Evolutionary conservation across 2,797 vertebrate species (phyloP).

Genomic region (Phyllotis vaccarum): DNA sequence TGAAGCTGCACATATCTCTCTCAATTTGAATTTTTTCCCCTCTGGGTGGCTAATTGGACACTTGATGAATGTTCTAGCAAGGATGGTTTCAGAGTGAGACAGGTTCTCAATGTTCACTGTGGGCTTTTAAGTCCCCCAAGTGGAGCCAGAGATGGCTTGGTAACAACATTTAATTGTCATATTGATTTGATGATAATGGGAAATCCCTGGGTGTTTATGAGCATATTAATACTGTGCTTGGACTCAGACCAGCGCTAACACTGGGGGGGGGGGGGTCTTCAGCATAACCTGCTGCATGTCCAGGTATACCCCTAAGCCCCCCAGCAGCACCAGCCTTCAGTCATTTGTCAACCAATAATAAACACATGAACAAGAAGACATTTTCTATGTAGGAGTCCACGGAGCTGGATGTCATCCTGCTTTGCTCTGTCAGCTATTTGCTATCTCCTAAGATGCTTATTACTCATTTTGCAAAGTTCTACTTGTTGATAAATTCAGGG

Average conservation of each 20-base stretch:
- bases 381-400: slow-evolving; percentile 64
- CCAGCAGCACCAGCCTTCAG: neutral
- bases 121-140: slow-evolving; percentile 77
- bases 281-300: neutral
- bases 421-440: slow-evolving; percentile 72
- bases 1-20: neutral
- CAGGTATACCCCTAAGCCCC: neutral
- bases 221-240: neutral
- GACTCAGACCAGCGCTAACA: neutral
- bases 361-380: slow-evolving; percentile 46
- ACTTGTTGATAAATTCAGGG: slow-evolving; percentile 66
- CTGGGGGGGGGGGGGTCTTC: neutral
- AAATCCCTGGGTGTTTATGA: slow-evolving; percentile 17
- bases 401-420: slow-evolving; percentile 57
- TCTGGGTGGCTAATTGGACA: slow-evolving; percentile 74
- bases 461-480: slow-evolving; percentile 76
- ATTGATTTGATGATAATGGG: slow-evolving; percentile 61
- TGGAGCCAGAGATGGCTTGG: slow-evolving; percentile 66
- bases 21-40: slow-evolving; percentile 31
- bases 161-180: slow-evolving; percentile 63
- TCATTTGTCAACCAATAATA: slow-evolving; percentile 47
- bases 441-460: slow-evolving; percentile 77
- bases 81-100: slow-evolving; percentile 49
- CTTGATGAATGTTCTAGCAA: slow-evolving; percentile 75
- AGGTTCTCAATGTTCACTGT: slow-evolving; percentile 45